Conservation (phyloP, 2,113 vertebrate species). For the Speoplatyrhinus poulsoni region DNA sequence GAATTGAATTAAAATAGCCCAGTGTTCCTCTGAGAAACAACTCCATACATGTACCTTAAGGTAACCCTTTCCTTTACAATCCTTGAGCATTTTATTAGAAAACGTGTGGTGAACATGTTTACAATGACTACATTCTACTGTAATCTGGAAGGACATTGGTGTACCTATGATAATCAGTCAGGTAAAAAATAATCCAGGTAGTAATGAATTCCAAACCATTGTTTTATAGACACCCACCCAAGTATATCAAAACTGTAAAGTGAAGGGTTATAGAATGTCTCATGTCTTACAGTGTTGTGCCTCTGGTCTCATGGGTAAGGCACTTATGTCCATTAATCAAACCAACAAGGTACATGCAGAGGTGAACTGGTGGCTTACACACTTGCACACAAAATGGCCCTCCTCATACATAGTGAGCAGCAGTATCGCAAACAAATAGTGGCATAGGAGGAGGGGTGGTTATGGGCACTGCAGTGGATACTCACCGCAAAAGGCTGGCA, state of each 20-base stretch:
- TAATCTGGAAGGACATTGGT: conserved; percentile 30
- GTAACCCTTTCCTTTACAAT: conserved; percentile 58
- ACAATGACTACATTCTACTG: conserved; percentile 43
- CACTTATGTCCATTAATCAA: conserved; percentile 72
- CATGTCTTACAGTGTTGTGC: conserved; percentile 59
- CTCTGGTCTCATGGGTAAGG: conserved; percentile 72
- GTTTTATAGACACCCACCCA: conserved; percentile 29
- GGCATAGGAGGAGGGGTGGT: conserved; percentile 48
- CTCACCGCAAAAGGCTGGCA: conserved; percentile 44
- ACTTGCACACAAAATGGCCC: conserved; percentile 65
- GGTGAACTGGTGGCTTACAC: conserved; percentile 67
- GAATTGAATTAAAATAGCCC: conserved; percentile 34
- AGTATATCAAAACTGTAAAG: conserved; percentile 11
- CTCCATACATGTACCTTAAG: conserved; percentile 56
- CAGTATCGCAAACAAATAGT: conserved; percentile 64
- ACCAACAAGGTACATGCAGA: conserved; percentile 45
- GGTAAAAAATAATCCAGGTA: conserved; percentile 43
- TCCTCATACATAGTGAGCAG: conserved; percentile 54
- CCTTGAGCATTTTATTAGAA: conserved; percentile 46
- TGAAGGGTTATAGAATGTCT: conserved; percentile 46
- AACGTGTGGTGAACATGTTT: conserved; percentile 54
- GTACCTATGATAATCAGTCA: conserved; percentile 43
- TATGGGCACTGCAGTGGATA: neutral
- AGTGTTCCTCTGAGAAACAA: conserved; percentile 38
- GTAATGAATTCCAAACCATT: conserved; percentile 31